Conservation (phyloP, 2,888 invertebrate species). For the Anticlea derivata region DNA sequence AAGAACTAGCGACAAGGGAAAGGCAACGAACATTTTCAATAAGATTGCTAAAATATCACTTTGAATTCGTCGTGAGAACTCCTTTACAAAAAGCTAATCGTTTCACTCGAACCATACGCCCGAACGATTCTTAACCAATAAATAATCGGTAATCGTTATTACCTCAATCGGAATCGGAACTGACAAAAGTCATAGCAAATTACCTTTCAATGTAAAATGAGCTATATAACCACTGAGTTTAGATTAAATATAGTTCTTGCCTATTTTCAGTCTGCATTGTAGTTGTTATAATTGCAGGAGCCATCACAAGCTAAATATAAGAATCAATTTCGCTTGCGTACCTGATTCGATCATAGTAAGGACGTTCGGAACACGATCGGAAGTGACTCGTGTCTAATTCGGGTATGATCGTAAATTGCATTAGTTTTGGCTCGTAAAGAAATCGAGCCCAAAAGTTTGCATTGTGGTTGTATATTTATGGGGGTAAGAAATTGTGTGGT, state of each 20-base stretch:
- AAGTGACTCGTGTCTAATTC: conserved; percentile 29
- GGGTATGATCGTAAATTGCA: conserved; percentile 54
- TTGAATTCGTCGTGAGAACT: conserved; percentile 10
- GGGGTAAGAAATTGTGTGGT: conserved; percentile 11
- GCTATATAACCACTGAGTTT: background rate
- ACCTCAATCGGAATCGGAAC: conserved; percentile 25
- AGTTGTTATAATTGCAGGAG: background rate
- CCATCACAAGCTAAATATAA: no score
- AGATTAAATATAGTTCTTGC: background rate
- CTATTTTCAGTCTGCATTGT: background rate
- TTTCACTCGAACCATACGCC: conserved; percentile 32
- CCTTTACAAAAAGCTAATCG: conserved; percentile 9
- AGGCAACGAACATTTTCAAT: background rate
- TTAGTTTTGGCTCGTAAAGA: conserved; percentile 73
- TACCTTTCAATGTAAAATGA: background rate
- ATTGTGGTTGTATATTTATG: conserved; percentile 28
- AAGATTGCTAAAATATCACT: background rate
- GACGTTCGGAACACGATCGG: conserved; percentile 13
- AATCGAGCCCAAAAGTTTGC: conserved; percentile 51
- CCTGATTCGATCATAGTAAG: background rate
- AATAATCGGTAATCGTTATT: conserved; percentile 39
- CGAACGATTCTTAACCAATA: conserved; percentile 35
- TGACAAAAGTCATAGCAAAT: conserved; percentile 2
- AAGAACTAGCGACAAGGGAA: no score
- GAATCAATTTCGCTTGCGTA: background rate